These are phyloP conservation scores for Cathartes aura DNA, from an alignment of 2,113 vertebrate genomes.

Conservation along the genomic window DNA sequence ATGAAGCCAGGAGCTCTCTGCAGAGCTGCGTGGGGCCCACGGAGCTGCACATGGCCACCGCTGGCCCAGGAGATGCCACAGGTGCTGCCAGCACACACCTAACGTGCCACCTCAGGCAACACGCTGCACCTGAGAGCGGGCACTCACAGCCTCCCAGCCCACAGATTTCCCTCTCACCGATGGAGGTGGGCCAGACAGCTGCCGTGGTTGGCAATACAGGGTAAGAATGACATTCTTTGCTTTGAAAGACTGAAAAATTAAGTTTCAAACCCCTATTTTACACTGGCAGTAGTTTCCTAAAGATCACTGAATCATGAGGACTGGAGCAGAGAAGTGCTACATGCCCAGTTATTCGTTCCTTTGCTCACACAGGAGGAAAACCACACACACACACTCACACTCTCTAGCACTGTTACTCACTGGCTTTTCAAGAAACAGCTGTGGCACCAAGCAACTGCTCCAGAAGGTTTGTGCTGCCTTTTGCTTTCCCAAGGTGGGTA, in stretches of 20 bases:
- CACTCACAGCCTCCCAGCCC: background rate
- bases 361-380: too few species aligned
- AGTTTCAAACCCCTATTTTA: background rate
- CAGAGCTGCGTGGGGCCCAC: rapidly evolving
- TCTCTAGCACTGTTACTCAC: background rate
- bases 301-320: too few species aligned
- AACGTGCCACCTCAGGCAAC: background rate
- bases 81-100: background rate
- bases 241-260: background rate
- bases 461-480: background rate
- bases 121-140: rapidly evolving
- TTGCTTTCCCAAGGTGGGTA: background rate
- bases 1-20: background rate
- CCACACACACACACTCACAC: background rate
- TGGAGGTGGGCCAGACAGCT: rapidly evolving
- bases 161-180: rapidly evolving
- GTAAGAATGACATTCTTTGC: background rate
- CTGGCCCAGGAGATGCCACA: background rate
- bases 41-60: rapidly evolving
- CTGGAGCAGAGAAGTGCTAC: background rate
- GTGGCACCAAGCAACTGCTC: background rate
- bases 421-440: background rate
- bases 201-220: background rate
- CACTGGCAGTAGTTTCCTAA: background rate
- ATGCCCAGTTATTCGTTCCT: rapidly evolving